A percentile compares a stretch with the other conserved stretches of the same genome.
Conservation (phyloP, 2,797 vertebrate species). For the Acipenser transmontanus region DNA sequence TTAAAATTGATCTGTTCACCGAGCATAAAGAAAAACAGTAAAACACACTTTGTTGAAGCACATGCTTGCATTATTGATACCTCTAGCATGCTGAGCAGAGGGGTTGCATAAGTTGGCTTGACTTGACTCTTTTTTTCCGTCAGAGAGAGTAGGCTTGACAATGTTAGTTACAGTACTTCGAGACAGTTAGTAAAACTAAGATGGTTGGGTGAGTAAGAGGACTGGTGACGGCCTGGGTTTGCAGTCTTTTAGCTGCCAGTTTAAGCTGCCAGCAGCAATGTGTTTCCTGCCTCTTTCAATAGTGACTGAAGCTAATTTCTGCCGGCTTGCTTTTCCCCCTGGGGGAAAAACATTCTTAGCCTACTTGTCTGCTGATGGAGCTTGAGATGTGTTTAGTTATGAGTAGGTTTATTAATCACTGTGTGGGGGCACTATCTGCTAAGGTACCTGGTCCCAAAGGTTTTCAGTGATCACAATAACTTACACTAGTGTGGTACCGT, state of each 20-base stretch:
- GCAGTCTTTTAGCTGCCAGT: conserved; percentile 24
- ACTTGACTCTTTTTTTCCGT: neutral
- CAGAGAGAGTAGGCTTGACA: neutral
- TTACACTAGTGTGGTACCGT: too few species aligned
- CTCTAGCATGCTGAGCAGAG: neutral
- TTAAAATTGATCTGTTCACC: conserved; percentile 1
- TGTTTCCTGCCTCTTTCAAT: conserved; percentile 39
- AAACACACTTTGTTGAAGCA: conserved; percentile 8
- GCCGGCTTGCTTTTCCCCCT: neutral
- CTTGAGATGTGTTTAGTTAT: neutral
- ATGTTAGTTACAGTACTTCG: neutral
- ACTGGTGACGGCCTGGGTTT: conserved; percentile 27
- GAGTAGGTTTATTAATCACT: neutral
- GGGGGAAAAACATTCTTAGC: conserved; percentile 37
- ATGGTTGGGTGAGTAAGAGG: conserved; percentile 10
- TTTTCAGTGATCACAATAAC: too few species aligned
- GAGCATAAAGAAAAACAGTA: neutral
- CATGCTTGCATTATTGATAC: conserved; percentile 5
- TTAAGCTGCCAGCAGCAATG: conserved; percentile 21
- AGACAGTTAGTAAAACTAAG: conserved; percentile 1
- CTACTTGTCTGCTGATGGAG: conserved; percentile 29
- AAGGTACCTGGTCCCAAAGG: too few species aligned
- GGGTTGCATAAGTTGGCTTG: neutral
- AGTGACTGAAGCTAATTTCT: conserved; percentile 30
- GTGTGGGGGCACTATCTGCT: too few species aligned